Percentiles rank a stretch among this genome's conserved stretches.
These are phyloP conservation scores for Corticium candelabrum DNA, from an alignment of 37 sponge, comb jelly and placozoan genomes.

Conservation along the genomic window DNA sequence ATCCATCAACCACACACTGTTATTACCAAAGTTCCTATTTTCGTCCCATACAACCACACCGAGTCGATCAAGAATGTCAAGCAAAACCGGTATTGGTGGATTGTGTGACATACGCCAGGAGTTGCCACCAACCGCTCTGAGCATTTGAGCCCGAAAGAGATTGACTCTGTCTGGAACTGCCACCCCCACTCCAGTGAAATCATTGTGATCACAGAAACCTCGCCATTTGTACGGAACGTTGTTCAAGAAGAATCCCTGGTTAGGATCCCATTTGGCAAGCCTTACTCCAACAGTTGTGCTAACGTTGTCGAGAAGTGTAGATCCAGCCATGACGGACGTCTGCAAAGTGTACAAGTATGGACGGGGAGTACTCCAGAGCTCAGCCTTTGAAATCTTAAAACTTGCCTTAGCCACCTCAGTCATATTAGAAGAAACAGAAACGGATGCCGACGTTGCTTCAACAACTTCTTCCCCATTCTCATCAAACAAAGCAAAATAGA, in stretches of 20 bases:
- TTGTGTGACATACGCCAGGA: conserved; percentile 54
- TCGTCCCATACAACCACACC: conserved; percentile 54
- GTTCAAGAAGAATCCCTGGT: conserved; percentile 40
- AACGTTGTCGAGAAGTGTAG: background rate
- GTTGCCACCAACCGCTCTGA: conserved; percentile 50
- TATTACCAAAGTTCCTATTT: conserved; percentile 36
- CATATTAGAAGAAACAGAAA: background rate
- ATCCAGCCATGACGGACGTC: background rate
- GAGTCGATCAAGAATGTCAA: conserved; percentile 32
- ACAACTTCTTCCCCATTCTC: background rate
- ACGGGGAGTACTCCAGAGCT: conserved; percentile 29
- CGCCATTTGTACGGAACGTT: conserved; percentile 31
- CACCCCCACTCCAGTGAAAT: conserved; percentile 42
- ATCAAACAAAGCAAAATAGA: conserved; percentile 10
- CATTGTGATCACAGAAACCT: conserved; percentile 49
- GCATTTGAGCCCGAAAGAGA: conserved; percentile 36
- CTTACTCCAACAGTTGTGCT: conserved; percentile 22
- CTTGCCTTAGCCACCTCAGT: background rate
- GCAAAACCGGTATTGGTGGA: conserved; percentile 33
- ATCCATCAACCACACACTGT: conserved; percentile 15
- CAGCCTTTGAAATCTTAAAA: background rate
- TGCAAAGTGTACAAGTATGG: conserved; percentile 36
- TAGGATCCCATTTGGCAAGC: conserved; percentile 23
- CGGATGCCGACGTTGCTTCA: background rate
- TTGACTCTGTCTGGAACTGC: conserved; percentile 35